Conservation (phyloP, 2,888 invertebrate genomes). For the Zaprionus lineosus region DNA sequence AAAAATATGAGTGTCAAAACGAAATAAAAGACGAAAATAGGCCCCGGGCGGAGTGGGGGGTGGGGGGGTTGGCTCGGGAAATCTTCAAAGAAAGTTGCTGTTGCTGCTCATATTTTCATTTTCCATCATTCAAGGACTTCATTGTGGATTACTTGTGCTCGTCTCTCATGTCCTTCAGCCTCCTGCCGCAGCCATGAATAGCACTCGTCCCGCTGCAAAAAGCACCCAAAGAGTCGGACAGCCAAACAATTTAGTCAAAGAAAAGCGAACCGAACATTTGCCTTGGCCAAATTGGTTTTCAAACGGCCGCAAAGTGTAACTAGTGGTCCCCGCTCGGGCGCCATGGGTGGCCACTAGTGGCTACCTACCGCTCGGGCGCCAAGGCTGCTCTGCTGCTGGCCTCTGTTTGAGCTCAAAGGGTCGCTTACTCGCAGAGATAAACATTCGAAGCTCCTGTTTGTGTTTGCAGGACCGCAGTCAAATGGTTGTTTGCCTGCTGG, state of each 20-base stretch:
- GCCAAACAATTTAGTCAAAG: slow-evolving; percentile 15
- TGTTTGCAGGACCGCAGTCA: slow-evolving; percentile 5
- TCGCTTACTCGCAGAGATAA: no score
- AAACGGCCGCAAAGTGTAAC: slow-evolving; percentile 19
- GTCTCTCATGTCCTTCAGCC: no score
- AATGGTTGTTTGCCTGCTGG: slow-evolving; percentile 13
- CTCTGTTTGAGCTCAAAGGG: no score
- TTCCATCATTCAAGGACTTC: slow-evolving; percentile 24
- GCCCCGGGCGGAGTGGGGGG: slow-evolving; percentile 18
- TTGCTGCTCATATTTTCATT: slow-evolving; percentile 34
- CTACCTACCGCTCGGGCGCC: no score
- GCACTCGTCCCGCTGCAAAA: no score
- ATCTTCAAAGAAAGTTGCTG: slow-evolving; percentile 38
- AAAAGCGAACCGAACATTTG: slow-evolving; percentile 10
- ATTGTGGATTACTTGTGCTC: no score
- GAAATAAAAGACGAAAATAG: background rate
- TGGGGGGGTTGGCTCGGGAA: no score
- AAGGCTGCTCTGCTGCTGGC: background rate
- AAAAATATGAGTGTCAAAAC: slow-evolving; percentile 14
- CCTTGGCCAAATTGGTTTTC: slow-evolving; percentile 31
- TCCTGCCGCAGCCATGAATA: no score
- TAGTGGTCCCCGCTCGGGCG: background rate
- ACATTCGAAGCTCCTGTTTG: slow-evolving; percentile 22
- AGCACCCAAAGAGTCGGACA: background rate
- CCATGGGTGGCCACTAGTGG: no score